Evolutionary conservation across 2,888 invertebrate genomes (phyloP), one percentile per base, ranked within the genome.

Genomic region (Caenorhabditis zanzibari): DNA sequence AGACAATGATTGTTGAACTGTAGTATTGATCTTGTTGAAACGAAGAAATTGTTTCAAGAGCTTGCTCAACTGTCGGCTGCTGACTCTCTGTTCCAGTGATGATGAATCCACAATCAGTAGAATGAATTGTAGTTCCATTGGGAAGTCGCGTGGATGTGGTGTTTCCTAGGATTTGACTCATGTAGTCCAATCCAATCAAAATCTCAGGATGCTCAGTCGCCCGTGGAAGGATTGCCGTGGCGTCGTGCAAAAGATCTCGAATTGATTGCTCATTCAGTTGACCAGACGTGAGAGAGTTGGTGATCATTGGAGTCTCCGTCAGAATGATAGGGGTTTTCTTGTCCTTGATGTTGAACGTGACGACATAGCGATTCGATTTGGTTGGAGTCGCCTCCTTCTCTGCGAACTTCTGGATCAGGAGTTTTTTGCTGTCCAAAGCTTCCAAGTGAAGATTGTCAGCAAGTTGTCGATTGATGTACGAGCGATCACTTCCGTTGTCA

Each of bases 151-250:
- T 54, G 6, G 44, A 44, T 16, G 38, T 41, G 0, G 44, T 44
- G 12, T 54, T 35, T 26, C 74, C 74, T 7, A 75, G 44, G 9
- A 75, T 2, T 47, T 16, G 26, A 16, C 9, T 2, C 56, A 68
- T 44, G 47, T n/a, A 26, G 38, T 76, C 75, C n/a, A 76, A n/a
- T 58, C 75, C 75, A 35, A 76, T 66, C 35, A 76, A 56, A 26
- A 76, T 56, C 7, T 49, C 66, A 4, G 75, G 44, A n/a, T 5
- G 6, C 4, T 24, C 24, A 9, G 19, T 12, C 1, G 16, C 12
- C 14, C 54, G 35, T 38, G 52, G 68, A 16, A 52, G 54, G 0
- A 22, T 22, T 0, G 38, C 35, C 10, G 5, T 35, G 9, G 14
- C n/a, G 12, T 35, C 24, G 3, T 68, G 6, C 22, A 68, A 5